Base-by-base conservation (phyloP, 2,888 invertebrate genomes). In the Drosophila eohydei region DNA sequence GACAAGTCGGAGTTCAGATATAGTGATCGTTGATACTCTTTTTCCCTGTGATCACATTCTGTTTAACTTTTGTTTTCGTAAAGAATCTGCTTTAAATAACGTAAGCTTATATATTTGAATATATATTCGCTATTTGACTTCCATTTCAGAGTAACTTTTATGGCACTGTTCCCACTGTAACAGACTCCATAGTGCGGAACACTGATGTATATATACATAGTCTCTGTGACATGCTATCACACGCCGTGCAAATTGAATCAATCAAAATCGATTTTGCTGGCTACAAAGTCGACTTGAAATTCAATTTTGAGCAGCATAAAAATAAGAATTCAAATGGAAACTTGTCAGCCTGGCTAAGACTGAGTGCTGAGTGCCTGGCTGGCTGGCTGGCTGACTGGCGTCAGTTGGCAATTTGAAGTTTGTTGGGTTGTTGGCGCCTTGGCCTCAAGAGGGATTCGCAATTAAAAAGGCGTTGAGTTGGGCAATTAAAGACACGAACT, bases 211-310 rank as follows among this genome's bases (percentile, higher is more conserved):
- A 11, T 60, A n/a, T 73, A 46, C 4, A 2, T 50, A 16, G 11
- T 9, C 16, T 11, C 16, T 40, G 34, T 6, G 11, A 77, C 78
- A 89, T 88, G 78, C 71, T 86, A 81, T 88, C 88, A 89, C 86
- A 85, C 71, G 79, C 64, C 32, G 38, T 14, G 28, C 9, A 90
- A 90, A 91, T 92, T 88, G 89, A 91, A 91, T 92, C 90, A 92
- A 91, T 91, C 89, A 90, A 89, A 91, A 90, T 87, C 83, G 83
- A 91, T 90, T 91, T 91, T 74, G 66, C 55, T 72, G 41, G 70
- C 81, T 78, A 81, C 75, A 55, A 79, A 78, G 82, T 80, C 50
- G 26, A 4, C 74, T 74, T 64, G 58, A 91, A 91, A 91, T 91
- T 88, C 78, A 84, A 92, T 91, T 91, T 91, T 89, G 50, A 58